A percentile compares a stretch with the other conserved stretches of the same genome.
phyloP scores from a whole-genome alignment of 2,888 invertebrate genomes.

The Scelioninae gen. 1 region DNA sequence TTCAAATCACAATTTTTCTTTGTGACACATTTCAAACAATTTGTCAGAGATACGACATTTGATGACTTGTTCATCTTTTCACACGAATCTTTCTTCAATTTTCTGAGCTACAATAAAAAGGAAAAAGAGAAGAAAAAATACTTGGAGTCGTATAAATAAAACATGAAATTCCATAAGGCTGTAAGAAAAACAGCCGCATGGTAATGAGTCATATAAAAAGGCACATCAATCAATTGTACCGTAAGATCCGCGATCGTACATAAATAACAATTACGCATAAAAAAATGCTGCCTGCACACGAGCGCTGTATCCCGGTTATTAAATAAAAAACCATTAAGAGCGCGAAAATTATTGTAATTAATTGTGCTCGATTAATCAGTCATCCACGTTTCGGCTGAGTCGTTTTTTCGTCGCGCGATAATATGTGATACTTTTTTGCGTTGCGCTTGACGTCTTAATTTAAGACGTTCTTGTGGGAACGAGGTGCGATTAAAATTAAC shows the following conservation, averaged over 20 bases:
- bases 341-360: constrained; percentile 37
- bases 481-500: not conserved
- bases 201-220: constrained; percentile 64
- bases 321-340: not conserved
- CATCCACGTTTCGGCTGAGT: not conserved
- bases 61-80: constrained; percentile 32
- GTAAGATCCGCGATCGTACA: constrained; percentile 58
- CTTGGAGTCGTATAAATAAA: constrained; percentile 47
- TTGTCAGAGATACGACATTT: constrained; percentile 33
- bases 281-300: constrained; percentile 34
- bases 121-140: constrained; percentile 24
- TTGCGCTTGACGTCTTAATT: not conserved
- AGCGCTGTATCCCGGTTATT: constrained; percentile 15
- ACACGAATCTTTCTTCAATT: constrained; percentile 28
- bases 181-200: constrained; percentile 54
- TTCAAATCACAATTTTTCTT: constrained; percentile 5
- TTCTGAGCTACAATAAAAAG: constrained; percentile 48
- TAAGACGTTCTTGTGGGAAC: not conserved
- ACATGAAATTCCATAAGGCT: constrained; percentile 59
- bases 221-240: constrained; percentile 63
- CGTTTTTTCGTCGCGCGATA: constrained; percentile 3
- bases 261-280: constrained; percentile 57
- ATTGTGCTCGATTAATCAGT: constrained; percentile 38
- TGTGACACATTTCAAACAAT: constrained; percentile 27
- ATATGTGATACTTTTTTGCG: constrained; percentile 21